Conservation (phyloP, 2,888 invertebrate species). For the Agrochola macilenta region DNA sequence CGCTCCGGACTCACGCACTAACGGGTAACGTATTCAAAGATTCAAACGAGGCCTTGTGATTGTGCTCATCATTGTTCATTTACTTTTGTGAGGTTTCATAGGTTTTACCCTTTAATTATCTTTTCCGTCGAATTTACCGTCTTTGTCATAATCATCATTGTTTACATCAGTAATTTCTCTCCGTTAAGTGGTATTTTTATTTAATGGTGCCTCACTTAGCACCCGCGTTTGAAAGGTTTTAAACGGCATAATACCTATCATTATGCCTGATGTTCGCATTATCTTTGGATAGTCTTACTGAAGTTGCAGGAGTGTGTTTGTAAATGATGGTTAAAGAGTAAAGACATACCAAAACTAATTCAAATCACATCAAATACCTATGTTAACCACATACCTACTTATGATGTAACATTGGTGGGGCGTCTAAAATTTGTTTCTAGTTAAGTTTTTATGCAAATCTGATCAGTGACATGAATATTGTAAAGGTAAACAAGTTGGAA, state of each 20-base stretch:
- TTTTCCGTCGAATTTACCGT: conserved; percentile 11
- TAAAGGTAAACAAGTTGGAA: conserved; percentile 68
- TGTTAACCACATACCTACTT: not conserved
- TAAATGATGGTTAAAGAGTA: not conserved
- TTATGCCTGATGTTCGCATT: conserved; percentile 6
- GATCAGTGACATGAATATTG: conserved; percentile 56
- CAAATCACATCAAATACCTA: not conserved
- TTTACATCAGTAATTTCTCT: conserved; percentile 28
- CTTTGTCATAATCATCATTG: conserved; percentile 4
- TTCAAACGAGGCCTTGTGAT: conserved; percentile 30
- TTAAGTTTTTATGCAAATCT: conserved; percentile 48
- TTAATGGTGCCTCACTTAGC: conserved; percentile 18
- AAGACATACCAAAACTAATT: not conserved
- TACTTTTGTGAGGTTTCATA: conserved; percentile 5
- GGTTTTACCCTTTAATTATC: not conserved
- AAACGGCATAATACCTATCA: not conserved
- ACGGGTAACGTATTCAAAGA: conserved; percentile 46
- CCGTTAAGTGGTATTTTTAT: conserved; percentile 22
- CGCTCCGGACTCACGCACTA: conserved; percentile 45
- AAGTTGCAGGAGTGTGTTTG: not conserved
- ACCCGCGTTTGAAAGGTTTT: not conserved
- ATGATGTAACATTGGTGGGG: not conserved
- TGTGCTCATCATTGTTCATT: conserved; percentile 18
- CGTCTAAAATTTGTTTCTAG: conserved; percentile 35
- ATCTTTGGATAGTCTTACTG: not conserved